Evolutionary conservation across 2,797 vertebrate species (phyloP).

Genomic region (Thalassophryne amazonica): DNA sequence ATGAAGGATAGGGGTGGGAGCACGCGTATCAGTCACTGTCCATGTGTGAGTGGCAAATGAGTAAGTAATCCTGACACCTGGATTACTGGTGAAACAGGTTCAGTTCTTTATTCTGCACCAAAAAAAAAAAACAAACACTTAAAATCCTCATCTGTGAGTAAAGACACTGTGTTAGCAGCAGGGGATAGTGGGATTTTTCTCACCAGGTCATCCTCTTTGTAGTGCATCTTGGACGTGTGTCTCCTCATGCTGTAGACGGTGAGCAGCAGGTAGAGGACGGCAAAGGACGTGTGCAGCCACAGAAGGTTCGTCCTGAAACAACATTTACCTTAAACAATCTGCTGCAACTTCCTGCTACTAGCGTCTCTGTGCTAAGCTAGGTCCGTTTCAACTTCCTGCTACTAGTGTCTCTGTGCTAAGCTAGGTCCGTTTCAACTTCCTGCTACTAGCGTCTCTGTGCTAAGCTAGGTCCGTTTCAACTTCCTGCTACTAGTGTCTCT

Average conservation of each 20-base stretch:
- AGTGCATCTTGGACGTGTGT: slow-evolving; percentile 98
- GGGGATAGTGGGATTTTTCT: too few relatives aligned
- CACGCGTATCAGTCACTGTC: too few relatives aligned
- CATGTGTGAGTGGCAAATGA: too few relatives aligned
- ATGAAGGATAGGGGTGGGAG: too few relatives aligned
- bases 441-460: background rate
- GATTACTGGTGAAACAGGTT: too few relatives aligned
- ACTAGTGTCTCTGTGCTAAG: background rate
- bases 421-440: too few relatives aligned
- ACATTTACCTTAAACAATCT: background rate
- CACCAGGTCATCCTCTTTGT: slow-evolving; percentile 97
- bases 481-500: too few relatives aligned
- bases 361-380: background rate
- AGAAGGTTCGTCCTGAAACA: slow-evolving; percentile 87
- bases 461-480: background rate
- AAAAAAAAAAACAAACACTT: too few relatives aligned
- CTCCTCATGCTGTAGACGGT: slow-evolving; percentile 98
- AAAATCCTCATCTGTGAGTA: too few relatives aligned
- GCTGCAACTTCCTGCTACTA: background rate
- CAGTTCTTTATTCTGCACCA: too few relatives aligned
- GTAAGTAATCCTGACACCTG: too few relatives aligned
- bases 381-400: background rate
- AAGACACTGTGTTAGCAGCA: too few relatives aligned
- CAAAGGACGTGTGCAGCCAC: slow-evolving; percentile 95
- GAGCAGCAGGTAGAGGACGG: slow-evolving; percentile 94